These are phyloP conservation scores for Mormyrus lacerda DNA, from an alignment of 2,113 vertebrate genomes.

Conservation along the genomic window DNA sequence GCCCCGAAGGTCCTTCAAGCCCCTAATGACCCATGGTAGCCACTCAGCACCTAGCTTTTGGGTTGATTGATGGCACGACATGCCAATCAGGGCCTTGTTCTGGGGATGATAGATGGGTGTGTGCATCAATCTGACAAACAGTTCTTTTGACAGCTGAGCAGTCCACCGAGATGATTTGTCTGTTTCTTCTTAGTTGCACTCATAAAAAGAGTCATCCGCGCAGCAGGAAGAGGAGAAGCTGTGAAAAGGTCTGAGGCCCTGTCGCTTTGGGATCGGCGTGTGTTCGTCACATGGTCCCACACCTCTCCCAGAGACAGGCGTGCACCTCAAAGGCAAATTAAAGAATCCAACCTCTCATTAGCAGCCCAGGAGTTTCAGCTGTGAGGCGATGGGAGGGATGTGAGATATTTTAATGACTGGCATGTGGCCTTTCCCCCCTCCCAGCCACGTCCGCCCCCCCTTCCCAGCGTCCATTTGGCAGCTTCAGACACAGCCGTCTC, in stretches of 20 bases:
- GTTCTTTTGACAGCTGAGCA: background rate
- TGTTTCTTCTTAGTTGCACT: background rate
- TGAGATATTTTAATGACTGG: slow-evolving; percentile 23
- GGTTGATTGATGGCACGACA: background rate
- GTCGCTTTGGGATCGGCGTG: background rate
- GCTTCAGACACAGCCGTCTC: background rate
- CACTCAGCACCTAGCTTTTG: background rate
- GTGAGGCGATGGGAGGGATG: background rate
- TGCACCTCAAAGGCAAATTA: background rate
- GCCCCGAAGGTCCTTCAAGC: background rate
- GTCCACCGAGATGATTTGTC: background rate
- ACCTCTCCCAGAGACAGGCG: background rate
- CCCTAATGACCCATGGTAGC: background rate
- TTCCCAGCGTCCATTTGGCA: background rate
- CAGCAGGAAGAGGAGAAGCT: background rate
- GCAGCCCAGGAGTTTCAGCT: background rate
- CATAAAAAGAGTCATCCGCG: background rate
- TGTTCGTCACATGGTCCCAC: background rate
- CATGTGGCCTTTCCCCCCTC: background rate
- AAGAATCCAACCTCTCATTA: slow-evolving; percentile 3
- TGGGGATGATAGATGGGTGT: background rate
- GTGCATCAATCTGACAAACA: background rate
- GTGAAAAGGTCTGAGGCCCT: background rate
- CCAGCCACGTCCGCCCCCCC: background rate
- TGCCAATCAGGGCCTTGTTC: background rate